These are phyloP conservation scores for Ips typographus DNA, from an alignment of 1,140 invertebrate species.

Conservation along the genomic window DNA sequence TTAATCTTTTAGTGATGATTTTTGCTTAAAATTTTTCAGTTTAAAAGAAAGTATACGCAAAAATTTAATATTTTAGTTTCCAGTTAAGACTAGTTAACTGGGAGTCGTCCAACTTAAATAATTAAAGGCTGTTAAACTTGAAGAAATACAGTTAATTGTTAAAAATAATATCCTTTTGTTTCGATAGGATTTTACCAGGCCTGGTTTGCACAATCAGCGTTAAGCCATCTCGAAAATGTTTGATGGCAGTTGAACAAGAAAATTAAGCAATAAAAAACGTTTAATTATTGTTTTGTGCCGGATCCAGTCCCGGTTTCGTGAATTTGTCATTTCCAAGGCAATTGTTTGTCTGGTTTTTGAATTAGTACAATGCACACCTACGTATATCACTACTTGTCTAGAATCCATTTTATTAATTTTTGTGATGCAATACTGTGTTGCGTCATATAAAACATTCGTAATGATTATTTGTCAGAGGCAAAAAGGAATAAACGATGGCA, in stretches of 20 bases:
- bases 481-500: constrained; percentile 26
- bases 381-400: too few relatives aligned
- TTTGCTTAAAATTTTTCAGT: too few relatives aligned
- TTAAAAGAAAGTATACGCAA: too few relatives aligned
- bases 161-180: constrained; percentile 36
- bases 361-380: too few relatives aligned
- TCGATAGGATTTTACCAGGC: constrained; percentile 19
- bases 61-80: too few relatives aligned
- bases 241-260: constrained; percentile 26
- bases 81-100: constrained; percentile 1
- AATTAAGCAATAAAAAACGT: constrained; percentile 27
- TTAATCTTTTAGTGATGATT: too few relatives aligned
- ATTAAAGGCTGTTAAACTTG: constrained; percentile 27
- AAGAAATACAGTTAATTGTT: constrained; percentile 35
- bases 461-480: constrained; percentile 37
- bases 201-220: constrained; percentile 24
- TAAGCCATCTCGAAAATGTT: constrained; percentile 23
- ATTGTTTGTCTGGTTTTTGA: too few relatives aligned
- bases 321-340: too few relatives aligned
- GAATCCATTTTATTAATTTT: too few relatives aligned
- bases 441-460: not conserved
- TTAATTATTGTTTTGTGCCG: constrained; percentile 14
- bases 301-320: too few relatives aligned
- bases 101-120: constrained; percentile 1
- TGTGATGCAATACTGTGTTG: too few relatives aligned